phyloP scores from a whole-genome alignment of 2,797 vertebrate genomes.

The Vultur gryphus region DNA sequence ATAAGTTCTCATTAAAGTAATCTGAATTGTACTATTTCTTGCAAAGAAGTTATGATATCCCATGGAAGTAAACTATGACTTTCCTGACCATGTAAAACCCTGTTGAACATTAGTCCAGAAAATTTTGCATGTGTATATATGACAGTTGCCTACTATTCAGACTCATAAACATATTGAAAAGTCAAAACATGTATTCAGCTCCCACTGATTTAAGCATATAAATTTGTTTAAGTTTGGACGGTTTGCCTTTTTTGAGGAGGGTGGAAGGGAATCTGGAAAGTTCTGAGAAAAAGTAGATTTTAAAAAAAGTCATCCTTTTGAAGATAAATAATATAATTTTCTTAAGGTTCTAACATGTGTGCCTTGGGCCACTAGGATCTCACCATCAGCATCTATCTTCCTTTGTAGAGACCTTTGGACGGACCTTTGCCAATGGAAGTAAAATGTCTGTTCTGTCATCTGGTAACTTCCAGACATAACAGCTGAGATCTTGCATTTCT shows the following conservation, averaged over 20 bases:
- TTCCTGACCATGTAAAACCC: not conserved
- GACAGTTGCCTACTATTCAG: not conserved
- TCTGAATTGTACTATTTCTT: not conserved
- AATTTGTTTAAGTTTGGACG: not conserved
- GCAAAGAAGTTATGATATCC: not conserved
- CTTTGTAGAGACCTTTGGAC: not conserved
- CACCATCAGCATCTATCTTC: not conserved
- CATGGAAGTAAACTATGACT: not conserved
- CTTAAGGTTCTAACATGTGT: not conserved
- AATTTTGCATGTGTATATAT: not conserved
- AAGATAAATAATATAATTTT: not conserved
- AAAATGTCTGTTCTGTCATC: not conserved
- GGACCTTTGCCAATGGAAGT: not conserved
- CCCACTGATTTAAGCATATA: not conserved
- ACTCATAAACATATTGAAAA: not conserved
- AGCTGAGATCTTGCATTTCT: not conserved
- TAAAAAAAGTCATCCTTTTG: not conserved
- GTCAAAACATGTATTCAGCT: fast-evolving
- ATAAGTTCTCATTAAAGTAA: not conserved
- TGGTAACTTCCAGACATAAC: not conserved
- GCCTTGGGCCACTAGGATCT: not conserved
- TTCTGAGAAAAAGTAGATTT: not conserved
- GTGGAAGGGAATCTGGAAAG: not conserved
- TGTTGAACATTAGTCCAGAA: not conserved
- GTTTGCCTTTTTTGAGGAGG: not conserved